Conservation (phyloP, 2,113 vertebrate species). For the Silurus meridionalis region DNA sequence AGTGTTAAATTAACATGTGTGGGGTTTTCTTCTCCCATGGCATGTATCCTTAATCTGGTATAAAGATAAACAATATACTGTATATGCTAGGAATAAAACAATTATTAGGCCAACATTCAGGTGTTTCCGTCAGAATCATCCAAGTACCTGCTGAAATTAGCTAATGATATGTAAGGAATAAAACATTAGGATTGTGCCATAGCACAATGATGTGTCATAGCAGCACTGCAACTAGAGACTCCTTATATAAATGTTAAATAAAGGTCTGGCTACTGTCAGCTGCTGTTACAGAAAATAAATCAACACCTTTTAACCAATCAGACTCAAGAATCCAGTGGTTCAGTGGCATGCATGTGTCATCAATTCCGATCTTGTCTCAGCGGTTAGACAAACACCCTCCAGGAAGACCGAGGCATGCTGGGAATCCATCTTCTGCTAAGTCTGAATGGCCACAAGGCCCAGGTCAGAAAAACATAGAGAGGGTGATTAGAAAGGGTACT, state of each 20-base stretch:
- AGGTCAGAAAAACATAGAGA: not conserved
- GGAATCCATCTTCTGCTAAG: not conserved
- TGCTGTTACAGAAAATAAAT: not conserved
- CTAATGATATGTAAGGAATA: not conserved
- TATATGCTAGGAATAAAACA: not conserved
- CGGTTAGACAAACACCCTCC: constrained; percentile 1
- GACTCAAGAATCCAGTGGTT: not conserved
- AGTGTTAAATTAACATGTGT: not conserved
- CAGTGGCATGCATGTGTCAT: not conserved
- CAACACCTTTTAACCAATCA: not conserved
- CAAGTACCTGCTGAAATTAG: not conserved
- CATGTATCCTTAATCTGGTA: not conserved
- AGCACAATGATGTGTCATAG: not conserved
- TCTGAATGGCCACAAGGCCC: not conserved
- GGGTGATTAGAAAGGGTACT: not conserved
- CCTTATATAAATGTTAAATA: not conserved
- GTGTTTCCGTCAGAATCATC: not conserved
- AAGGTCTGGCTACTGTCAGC: not conserved
- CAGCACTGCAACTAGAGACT: not conserved
- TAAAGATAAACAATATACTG: not conserved
- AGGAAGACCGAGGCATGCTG: not conserved
- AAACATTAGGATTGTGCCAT: not conserved
- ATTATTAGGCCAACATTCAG: not conserved
- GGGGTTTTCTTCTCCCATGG: not conserved
- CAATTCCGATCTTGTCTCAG: not conserved